These are phyloP conservation scores for Drosophila antonietae DNA, from an alignment of 2,888 invertebrate species.

Conservation along the genomic window DNA sequence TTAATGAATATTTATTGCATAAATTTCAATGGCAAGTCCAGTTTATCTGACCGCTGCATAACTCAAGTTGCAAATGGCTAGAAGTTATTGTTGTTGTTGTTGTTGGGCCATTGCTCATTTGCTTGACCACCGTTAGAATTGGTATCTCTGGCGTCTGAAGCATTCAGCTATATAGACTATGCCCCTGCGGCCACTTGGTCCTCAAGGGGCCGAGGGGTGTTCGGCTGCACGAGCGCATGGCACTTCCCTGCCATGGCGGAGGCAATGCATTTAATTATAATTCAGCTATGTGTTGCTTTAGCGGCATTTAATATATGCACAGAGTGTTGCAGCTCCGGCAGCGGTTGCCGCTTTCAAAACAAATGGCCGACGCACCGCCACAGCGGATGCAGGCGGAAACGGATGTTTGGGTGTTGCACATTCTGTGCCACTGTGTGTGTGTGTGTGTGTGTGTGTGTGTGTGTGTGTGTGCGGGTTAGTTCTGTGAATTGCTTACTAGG, in stretches of 20 bases:
- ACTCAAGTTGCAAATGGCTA: slow-evolving; percentile 12
- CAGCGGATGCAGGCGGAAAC: slow-evolving; percentile 75
- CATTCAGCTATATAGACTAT: background rate
- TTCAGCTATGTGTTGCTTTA: slow-evolving; percentile 50
- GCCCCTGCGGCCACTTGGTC: background rate
- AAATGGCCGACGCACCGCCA: slow-evolving; percentile 66
- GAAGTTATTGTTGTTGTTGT: slow-evolving; percentile 6
- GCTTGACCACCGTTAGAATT: slow-evolving; percentile 15
- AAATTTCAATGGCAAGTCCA: background rate
- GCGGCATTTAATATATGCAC: slow-evolving; percentile 75
- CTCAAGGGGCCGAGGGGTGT: background rate
- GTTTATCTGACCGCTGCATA: slow-evolving; percentile 16
- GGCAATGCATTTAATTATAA: slow-evolving; percentile 63
- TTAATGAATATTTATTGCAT: background rate
- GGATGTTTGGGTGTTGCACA: slow-evolving; percentile 79
- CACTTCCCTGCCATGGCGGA: slow-evolving; percentile 23
- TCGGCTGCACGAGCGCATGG: background rate
- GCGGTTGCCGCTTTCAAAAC: slow-evolving; percentile 68
- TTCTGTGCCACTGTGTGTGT: slow-evolving; percentile 43
- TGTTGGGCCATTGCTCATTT: slow-evolving; percentile 42
- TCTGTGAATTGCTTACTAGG: slow-evolving; percentile 69
- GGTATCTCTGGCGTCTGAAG: slow-evolving; percentile 19
- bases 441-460: slow-evolving; percentile 7
- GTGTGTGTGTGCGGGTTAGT: slow-evolving; percentile 48
- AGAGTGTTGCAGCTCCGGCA: slow-evolving; percentile 63